Base-by-base conservation (phyloP, 1,140 invertebrate species). In the Hestina assimilis region DNA sequence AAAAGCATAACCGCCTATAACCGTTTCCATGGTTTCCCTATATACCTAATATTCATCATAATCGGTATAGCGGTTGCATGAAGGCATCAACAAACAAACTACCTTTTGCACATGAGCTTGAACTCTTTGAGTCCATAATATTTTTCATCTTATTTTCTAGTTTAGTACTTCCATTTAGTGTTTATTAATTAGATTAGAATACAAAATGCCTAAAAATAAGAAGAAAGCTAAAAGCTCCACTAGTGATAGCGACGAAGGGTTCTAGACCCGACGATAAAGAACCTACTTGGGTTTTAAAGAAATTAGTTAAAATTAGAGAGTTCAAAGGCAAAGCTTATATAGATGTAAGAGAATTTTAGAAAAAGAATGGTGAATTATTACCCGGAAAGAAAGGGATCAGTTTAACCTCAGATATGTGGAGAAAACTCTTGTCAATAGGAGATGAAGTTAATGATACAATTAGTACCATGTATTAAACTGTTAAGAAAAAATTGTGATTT, bases 301-400 rank as follows among this genome's bases (percentile, higher is more conserved):
- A 89, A 56, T 65, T 88, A 67, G 92, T 96, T 0, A 94, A 92
- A 71, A 91, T 97, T 9, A 91, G 93, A 48, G 92, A 95, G 63
- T 98, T 97, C 69, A 94, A 93, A 62, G 95, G 95, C 0, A 96
- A 94, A 89, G 88, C 91, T 23, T 93, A 93, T 74, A 91, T 97
- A 12, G 94, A 97, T 73, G 96, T 98, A 43, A 90, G 96, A 64
- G 96, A 97, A 72, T 96, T 92, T 82, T 97, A 97, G 53, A 92
- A 94, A 88, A 93, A 84, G 85, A 92, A 92, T 84, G 95, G 95
- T 8, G 92, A 96, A 43, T 63, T 94, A 47, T 91, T 93, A 72
- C 96, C 96, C 17, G 93, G 94, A 0, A 96, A 95, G 70, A 97
- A 97, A 89, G 96, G 95, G 1, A 95, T 96, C 21, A 92, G 92